Base-by-base conservation (phyloP, 2,797 vertebrate genomes). In the Telmatherina bonti region DNA sequence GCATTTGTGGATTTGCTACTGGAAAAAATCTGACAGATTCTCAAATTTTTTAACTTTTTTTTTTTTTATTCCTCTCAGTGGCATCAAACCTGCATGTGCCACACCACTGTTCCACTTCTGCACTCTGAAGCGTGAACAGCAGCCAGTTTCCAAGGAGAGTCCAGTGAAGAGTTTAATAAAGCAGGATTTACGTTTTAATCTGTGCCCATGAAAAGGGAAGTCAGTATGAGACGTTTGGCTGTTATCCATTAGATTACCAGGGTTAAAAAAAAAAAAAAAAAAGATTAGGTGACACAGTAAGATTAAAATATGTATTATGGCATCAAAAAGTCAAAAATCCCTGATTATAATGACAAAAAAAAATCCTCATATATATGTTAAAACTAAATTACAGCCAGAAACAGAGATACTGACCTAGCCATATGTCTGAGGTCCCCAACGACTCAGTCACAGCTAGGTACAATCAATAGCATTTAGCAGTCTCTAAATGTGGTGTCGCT, bases 181-280 rank as follows among this genome's bases (percentile, higher is more conserved):
- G 49, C n/a, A 61, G 72, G 76, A 86, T 88, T 89, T 79, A 71
- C 70, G 62, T 83, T 79, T 81, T 74, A 87, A 89, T 88, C 81
- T 22, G 6, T 18, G 51, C 55, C 51, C 16, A 56, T 68, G 56
- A 62, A 74, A 77, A 53, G 65, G 55, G 62, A 87, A 82, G 70
- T 78, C 70, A 54, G 51, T 41, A 61, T 68, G 61, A 49, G 66
- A 82, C 81, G 61, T 71, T 67, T 38, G 56, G 62, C 49, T 69
- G 65, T 75, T 76, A 75, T 79, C 74, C 76, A 72, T 75, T 81
- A 81, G 78, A 27, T 62, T 43, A 41, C 5, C 10, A 59, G 26
- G 57, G 56, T 57, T 74, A 76, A 36, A 38, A 73, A 63, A 38
- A 73, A 61, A 76, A 36, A 38, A 73, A 63, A 38, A 73, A 61